Percentiles rank a stretch among this genome's conserved stretches.
Conservation (phyloP, 2,888 invertebrate genomes). For the Cyclophora albipunctata region DNA sequence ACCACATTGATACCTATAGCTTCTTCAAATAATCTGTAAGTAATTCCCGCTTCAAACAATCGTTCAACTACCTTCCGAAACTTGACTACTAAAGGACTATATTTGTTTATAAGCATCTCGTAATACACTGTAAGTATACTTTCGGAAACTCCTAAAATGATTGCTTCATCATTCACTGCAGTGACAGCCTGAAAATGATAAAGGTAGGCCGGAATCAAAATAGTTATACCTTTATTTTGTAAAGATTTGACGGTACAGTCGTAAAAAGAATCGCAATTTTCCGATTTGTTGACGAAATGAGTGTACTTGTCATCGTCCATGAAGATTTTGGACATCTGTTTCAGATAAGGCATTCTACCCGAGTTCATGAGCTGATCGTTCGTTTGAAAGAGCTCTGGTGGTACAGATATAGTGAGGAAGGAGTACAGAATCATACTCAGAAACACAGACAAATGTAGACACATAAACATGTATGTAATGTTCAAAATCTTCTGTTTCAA, state of each 20-base stretch:
- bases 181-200: conserved; percentile 38
- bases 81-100: conserved; percentile 26
- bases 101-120: conserved; percentile 48
- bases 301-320: conserved; percentile 35
- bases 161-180: conserved; percentile 46
- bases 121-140: conserved; percentile 44
- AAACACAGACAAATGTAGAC: conserved; percentile 44
- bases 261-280: conserved; percentile 31
- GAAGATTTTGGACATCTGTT: conserved; percentile 34
- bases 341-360: conserved; percentile 33
- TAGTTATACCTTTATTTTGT: conserved; percentile 38
- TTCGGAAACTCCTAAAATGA: conserved; percentile 34
- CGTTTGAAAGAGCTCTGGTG: conserved; percentile 38
- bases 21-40: conserved; percentile 37
- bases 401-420: conserved; percentile 45
- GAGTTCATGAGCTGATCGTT: conserved; percentile 42
- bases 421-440: conserved; percentile 48
- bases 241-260: conserved; percentile 35
- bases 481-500: conserved; percentile 49
- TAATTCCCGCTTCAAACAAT: conserved; percentile 55
- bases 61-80: conserved; percentile 30
- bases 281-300: conserved; percentile 33
- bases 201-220: conserved; percentile 36
- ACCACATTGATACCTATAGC: conserved; percentile 42
- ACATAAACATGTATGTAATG: conserved; percentile 40